phyloP scores from a whole-genome alignment of 2,888 invertebrate genomes.

The Congeria kusceri region DNA sequence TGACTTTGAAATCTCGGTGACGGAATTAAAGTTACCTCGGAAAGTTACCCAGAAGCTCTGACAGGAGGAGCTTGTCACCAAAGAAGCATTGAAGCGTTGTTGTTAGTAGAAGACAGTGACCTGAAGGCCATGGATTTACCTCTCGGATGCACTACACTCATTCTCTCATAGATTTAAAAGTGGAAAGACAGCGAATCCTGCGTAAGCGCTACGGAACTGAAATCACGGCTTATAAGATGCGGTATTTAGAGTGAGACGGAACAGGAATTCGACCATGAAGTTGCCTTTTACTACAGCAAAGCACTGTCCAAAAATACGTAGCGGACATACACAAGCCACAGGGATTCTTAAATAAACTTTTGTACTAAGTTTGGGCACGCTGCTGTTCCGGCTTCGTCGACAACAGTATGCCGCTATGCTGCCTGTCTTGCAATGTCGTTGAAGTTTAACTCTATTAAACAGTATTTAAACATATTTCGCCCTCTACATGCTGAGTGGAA shows the following conservation, averaged over 20 bases:
- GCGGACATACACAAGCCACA: constrained; percentile 37
- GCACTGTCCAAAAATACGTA: constrained; percentile 33
- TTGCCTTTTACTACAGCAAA: constrained; percentile 3
- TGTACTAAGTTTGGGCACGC: constrained; percentile 21
- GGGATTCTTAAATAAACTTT: constrained; percentile 32
- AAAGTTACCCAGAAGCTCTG: too few species aligned
- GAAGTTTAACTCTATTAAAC: constrained; percentile 37
- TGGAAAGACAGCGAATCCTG: too few species aligned
- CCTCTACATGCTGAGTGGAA: constrained; percentile 41
- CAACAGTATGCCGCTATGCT: too few species aligned
- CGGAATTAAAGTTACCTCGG: too few species aligned
- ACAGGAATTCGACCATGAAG: constrained; percentile 19
- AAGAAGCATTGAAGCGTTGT: too few species aligned
- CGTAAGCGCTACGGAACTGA: constrained; percentile 17
- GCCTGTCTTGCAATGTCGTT: constrained; percentile 19
- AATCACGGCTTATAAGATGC: too few species aligned
- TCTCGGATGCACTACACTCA: not conserved
- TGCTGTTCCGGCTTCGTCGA: constrained; percentile 26
- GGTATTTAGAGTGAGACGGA: not conserved
- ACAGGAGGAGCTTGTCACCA: too few species aligned
- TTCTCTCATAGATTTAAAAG: constrained; percentile 10
- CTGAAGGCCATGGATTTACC: too few species aligned
- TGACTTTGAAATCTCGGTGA: too few species aligned
- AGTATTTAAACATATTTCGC: constrained; percentile 39
- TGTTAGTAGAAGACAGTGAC: too few species aligned